These are phyloP conservation scores for Limanda limanda DNA, from an alignment of 2,113 vertebrate species.

Conservation along the genomic window DNA sequence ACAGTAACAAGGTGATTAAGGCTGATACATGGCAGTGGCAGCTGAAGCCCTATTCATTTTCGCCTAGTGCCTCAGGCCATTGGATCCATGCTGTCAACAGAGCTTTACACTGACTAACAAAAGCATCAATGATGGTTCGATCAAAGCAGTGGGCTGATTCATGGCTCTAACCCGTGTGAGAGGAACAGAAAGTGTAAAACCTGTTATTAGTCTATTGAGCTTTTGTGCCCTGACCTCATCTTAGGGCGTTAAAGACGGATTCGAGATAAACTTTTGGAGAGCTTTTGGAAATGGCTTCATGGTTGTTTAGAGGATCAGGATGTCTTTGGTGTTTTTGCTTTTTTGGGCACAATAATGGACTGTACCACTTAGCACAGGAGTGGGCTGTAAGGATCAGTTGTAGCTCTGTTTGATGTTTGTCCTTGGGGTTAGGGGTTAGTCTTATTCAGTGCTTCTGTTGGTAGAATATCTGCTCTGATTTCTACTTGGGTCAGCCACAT, in stretches of 20 bases:
- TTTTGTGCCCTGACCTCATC: constrained; percentile 8
- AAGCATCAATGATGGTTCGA: constrained; percentile 36
- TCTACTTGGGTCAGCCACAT: too few species aligned
- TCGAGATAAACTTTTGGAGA: constrained; percentile 10
- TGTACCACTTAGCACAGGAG: neutral
- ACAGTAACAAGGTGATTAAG: constrained; percentile 41
- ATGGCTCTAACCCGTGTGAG: neutral
- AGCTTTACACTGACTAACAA: constrained; percentile 51
- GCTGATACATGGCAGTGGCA: constrained; percentile 36
- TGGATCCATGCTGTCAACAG: constrained; percentile 55
- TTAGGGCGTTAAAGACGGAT: constrained; percentile 29
- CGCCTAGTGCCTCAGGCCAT: constrained; percentile 26
- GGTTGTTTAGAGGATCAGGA: neutral
- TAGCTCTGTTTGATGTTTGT: too few species aligned
- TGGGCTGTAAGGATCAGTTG: neutral
- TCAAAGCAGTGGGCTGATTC: constrained; percentile 53
- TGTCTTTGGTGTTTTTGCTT: neutral
- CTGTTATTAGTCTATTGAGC: constrained; percentile 21
- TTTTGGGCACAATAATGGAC: neutral
- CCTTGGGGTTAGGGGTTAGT: too few species aligned
- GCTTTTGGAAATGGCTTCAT: neutral
- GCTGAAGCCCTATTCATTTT: constrained; percentile 25
- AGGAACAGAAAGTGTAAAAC: constrained; percentile 42
- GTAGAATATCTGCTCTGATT: too few species aligned
- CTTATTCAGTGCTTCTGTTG: too few species aligned